Evolutionary conservation across 37 sponge, comb jelly and placozoan species (phyloP).

Genomic region (Mnemiopsis leidyi): DNA sequence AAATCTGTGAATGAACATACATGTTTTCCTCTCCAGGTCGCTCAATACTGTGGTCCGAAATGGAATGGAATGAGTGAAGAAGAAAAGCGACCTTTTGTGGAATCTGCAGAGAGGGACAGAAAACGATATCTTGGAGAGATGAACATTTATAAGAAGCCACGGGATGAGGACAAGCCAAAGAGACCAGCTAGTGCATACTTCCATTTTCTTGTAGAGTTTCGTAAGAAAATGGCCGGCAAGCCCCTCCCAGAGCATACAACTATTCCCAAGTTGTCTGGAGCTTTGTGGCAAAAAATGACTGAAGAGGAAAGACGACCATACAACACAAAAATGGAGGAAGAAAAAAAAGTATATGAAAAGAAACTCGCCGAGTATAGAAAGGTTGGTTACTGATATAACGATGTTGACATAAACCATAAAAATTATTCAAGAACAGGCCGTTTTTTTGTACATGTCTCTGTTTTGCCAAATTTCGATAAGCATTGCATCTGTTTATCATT

Average conservation of each 20-base stretch:
- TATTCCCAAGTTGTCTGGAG: slow-evolving; percentile 46
- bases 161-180: slow-evolving; percentile 66
- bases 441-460: background rate
- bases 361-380: slow-evolving; percentile 56
- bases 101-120: slow-evolving; percentile 54
- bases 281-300: slow-evolving; percentile 61
- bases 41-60: slow-evolving; percentile 61
- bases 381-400: too few species aligned
- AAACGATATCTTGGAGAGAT: slow-evolving; percentile 36
- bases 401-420: too few species aligned
- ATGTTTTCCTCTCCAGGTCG: background rate
- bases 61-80: slow-evolving; percentile 61
- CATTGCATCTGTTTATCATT: too few species aligned
- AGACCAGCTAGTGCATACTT: slow-evolving; percentile 66
- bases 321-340: slow-evolving; percentile 56
- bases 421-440: too few species aligned
- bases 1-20: too few species aligned
- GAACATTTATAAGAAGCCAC: slow-evolving; percentile 55
- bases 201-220: slow-evolving; percentile 62
- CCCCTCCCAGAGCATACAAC: slow-evolving; percentile 58
- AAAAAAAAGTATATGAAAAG: slow-evolving; percentile 57
- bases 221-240: slow-evolving; percentile 63
- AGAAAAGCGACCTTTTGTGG: slow-evolving; percentile 55
- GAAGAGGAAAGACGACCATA: slow-evolving; percentile 59
- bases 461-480: background rate